Conservation (phyloP, 1,140 invertebrate genomes). For the Neuroterus valhalla region DNA sequence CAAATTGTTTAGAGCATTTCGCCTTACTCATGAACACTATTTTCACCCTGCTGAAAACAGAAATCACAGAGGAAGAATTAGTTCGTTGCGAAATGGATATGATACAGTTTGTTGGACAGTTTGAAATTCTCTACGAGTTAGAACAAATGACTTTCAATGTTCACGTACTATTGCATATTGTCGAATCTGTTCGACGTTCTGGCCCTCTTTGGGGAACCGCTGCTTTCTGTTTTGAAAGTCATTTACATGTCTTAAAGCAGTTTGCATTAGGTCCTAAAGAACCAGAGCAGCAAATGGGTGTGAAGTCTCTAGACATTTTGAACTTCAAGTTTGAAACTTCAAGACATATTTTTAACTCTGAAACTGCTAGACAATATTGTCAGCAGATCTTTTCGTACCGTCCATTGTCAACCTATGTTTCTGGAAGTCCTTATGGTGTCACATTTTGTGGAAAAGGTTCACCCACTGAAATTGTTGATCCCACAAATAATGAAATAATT, state of each 20-base stretch:
- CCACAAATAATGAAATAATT: conserved; percentile 22
- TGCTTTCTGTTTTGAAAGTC: conserved; percentile 47
- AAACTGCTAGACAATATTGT: too few relatives aligned
- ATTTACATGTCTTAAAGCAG: conserved; percentile 42
- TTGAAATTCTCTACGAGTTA: conserved; percentile 45
- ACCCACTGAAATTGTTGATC: conserved; percentile 36
- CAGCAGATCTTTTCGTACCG: too few relatives aligned
- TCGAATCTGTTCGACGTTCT: conserved; percentile 40
- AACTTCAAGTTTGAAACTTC: conserved; percentile 25
- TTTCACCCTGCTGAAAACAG: conserved; percentile 31
- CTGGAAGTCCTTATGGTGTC: too few relatives aligned
- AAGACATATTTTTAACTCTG: too few relatives aligned
- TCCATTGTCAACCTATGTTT: too few relatives aligned
- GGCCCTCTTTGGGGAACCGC: conserved; percentile 52
- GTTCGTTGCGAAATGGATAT: conserved; percentile 47
- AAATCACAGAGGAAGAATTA: conserved; percentile 43
- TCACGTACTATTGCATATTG: too few relatives aligned
- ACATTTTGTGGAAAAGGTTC: too few relatives aligned
- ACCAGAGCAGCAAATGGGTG: conserved; percentile 46
- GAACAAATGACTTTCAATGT: conserved; percentile 42
- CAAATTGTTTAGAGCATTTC: conserved; percentile 44
- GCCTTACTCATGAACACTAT: conserved; percentile 44
- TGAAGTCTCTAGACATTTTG: conserved; percentile 36
- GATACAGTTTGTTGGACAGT: conserved; percentile 47
- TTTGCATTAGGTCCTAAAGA: conserved; percentile 43